These are phyloP conservation scores for Globodera ellingtonae DNA, from an alignment of 1,140 invertebrate genomes.

Conservation along the genomic window DNA sequence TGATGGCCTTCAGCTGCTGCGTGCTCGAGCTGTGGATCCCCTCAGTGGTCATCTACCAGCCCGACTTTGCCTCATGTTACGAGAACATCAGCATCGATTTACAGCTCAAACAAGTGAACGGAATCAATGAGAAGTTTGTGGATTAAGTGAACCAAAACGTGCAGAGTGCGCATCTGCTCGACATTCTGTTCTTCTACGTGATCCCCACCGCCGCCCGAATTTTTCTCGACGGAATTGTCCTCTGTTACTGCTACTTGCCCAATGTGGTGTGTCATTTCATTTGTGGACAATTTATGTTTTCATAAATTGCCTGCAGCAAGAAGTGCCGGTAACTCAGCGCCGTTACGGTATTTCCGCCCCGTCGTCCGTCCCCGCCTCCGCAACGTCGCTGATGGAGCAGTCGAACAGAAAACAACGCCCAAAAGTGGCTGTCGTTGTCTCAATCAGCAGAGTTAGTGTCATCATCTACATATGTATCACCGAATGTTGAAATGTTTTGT, in stretches of 20 bases:
- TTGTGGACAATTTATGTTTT: constrained; percentile 47
- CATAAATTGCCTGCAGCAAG: constrained; percentile 31
- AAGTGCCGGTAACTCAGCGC: constrained; percentile 49
- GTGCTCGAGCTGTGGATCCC: constrained; percentile 54
- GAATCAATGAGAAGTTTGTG: too few species aligned
- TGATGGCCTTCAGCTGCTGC: constrained; percentile 40
- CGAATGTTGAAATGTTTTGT: neutral
- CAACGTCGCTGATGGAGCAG: constrained; percentile 17
- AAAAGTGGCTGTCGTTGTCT: constrained; percentile 35
- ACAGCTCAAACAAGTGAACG: neutral
- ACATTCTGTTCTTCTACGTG: constrained; percentile 56
- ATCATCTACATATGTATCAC: too few species aligned
- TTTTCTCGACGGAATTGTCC: constrained; percentile 53
- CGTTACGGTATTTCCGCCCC: constrained; percentile 51
- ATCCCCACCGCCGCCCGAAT: constrained; percentile 54
- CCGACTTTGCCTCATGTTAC: constrained; percentile 46
- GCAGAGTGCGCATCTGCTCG: constrained; percentile 54
- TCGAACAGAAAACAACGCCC: constrained; percentile 26
- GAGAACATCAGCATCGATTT: constrained; percentile 32
- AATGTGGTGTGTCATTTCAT: constrained; percentile 39
- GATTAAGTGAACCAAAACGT: too few species aligned
- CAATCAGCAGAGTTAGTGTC: constrained; percentile 5
- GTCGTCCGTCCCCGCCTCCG: constrained; percentile 23
- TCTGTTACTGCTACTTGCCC: constrained; percentile 54
- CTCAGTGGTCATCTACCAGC: constrained; percentile 47